Conservation (phyloP, 2,888 invertebrate genomes). For the Sarcophaga caerulescens region DNA sequence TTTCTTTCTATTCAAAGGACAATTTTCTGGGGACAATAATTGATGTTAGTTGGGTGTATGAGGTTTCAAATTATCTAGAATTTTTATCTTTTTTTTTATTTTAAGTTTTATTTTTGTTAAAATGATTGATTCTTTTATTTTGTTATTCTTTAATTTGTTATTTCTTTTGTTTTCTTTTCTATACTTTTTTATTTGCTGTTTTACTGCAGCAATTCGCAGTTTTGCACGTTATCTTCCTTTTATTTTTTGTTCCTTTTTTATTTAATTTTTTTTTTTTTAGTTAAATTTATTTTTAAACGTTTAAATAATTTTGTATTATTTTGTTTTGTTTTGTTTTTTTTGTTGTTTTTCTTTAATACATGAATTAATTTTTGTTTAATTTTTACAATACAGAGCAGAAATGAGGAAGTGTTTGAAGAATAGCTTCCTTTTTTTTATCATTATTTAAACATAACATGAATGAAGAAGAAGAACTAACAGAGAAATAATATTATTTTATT, state of each 20-base stretch:
- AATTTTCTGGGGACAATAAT: background rate
- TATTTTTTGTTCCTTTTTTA: background rate
- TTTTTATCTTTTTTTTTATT: too few relatives aligned
- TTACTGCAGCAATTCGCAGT: slow-evolving; percentile 46
- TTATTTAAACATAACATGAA: slow-evolving; percentile 60
- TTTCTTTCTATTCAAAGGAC: background rate
- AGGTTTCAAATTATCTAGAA: background rate
- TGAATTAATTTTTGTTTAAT: slow-evolving; percentile 27
- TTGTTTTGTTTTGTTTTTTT: background rate
- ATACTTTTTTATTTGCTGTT: slow-evolving; percentile 39
- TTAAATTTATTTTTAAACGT: background rate
- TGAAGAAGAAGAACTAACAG: slow-evolving; percentile 54
- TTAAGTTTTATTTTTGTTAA: background rate
- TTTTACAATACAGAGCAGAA: slow-evolving; percentile 47
- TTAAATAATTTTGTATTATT: too few relatives aligned
- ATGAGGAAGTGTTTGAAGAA: slow-evolving; percentile 46
- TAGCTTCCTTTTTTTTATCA: slow-evolving; percentile 22
- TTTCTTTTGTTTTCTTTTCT: slow-evolving; percentile 10
- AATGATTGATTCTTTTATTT: slow-evolving; percentile 38
- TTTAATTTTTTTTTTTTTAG: background rate
- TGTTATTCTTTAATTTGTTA: too few relatives aligned
- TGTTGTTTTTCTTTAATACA: slow-evolving; percentile 6
- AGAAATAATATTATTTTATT: slow-evolving; percentile 36
- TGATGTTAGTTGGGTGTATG: background rate
- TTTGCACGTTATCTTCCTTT: slow-evolving; percentile 34